These are phyloP conservation scores for Hydroisotoma schaefferi DNA, from an alignment of 2,888 invertebrate genomes.

Conservation along the genomic window DNA sequence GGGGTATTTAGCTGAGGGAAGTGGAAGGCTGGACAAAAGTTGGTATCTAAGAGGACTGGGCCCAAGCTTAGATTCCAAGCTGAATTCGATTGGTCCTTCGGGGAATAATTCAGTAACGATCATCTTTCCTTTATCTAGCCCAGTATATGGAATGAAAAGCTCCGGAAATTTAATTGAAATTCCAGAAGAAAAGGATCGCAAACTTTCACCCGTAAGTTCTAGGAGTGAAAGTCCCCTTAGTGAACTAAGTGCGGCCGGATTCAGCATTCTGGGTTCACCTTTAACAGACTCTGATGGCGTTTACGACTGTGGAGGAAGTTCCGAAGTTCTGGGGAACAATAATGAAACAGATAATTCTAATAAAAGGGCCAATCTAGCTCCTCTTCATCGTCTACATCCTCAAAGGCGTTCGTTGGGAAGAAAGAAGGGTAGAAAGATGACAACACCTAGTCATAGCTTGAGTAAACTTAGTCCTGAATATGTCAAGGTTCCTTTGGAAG, in stretches of 20 bases:
- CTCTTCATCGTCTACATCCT: constrained; percentile 57
- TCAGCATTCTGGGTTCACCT: constrained; percentile 56
- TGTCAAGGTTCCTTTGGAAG: no score
- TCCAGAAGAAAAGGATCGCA: constrained; percentile 52
- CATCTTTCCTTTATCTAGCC: constrained; percentile 24
- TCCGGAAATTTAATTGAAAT: constrained; percentile 35
- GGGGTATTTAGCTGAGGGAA: constrained; percentile 1
- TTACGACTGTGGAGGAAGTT: constrained; percentile 75
- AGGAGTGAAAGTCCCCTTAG: constrained; percentile 74
- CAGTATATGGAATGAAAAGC: constrained; percentile 19
- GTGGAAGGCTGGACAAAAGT: constrained; percentile 16
- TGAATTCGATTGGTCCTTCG: constrained; percentile 39
- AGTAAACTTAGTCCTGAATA: no score
- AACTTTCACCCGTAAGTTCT: constrained; percentile 70
- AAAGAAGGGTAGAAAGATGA: constrained; percentile 52
- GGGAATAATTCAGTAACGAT: constrained; percentile 29
- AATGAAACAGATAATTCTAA: constrained; percentile 13
- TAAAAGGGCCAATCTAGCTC: constrained; percentile 19
- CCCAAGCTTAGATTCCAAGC: constrained; percentile 49
- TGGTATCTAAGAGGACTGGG: constrained; percentile 39
- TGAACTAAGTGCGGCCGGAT: constrained; percentile 57
- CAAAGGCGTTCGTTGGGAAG: constrained; percentile 62
- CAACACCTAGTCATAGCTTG: no score
- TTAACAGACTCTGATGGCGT: constrained; percentile 76
- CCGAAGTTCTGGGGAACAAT: constrained; percentile 56